These are phyloP conservation scores for Haliclona indistincta DNA, from an alignment of 37 sponge, comb jelly and placozoan species.

Conservation along the genomic window DNA sequence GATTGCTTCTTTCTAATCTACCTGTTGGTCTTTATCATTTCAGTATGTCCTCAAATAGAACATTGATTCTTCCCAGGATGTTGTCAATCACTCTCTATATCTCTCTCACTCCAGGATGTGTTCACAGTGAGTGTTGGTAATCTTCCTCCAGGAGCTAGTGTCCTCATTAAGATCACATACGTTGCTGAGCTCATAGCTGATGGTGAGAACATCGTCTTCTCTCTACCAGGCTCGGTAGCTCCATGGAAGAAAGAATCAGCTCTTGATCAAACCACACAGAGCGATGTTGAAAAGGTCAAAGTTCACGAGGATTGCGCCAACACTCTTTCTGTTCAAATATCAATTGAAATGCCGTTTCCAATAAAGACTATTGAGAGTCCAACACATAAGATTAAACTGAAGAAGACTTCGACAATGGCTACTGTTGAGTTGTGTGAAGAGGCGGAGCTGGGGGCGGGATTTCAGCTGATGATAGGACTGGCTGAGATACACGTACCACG, in stretches of 20 bases:
- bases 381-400: conserved; percentile 78
- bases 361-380: conserved; percentile 83
- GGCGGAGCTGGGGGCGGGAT: conserved; percentile 71
- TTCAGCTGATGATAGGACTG: conserved; percentile 82
- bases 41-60: too few species aligned
- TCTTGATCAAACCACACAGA: conserved; percentile 83
- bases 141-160: conserved; percentile 93
- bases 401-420: conserved; percentile 92
- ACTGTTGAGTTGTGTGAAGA: conserved; percentile 78
- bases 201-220: conserved; percentile 90
- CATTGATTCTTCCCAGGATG: too few species aligned
- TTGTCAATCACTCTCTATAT: neutral
- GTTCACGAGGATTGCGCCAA: conserved; percentile 27
- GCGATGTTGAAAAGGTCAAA: conserved; percentile 82
- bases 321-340: conserved; percentile 60
- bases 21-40: too few species aligned
- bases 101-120: conserved; percentile 77
- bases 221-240: conserved; percentile 89
- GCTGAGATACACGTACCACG: conserved; percentile 97
- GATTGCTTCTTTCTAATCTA: too few species aligned
- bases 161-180: conserved; percentile 98
- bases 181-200: conserved; percentile 95
- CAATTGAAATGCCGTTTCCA: conserved; percentile 96
- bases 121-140: conserved; percentile 99
- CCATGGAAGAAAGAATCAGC: conserved; percentile 91